A percentile compares a stretch with the other conserved stretches of the same genome.
phyloP scores from a whole-genome alignment of 2,113 vertebrate genomes.

The Peromyscus maniculatus region DNA sequence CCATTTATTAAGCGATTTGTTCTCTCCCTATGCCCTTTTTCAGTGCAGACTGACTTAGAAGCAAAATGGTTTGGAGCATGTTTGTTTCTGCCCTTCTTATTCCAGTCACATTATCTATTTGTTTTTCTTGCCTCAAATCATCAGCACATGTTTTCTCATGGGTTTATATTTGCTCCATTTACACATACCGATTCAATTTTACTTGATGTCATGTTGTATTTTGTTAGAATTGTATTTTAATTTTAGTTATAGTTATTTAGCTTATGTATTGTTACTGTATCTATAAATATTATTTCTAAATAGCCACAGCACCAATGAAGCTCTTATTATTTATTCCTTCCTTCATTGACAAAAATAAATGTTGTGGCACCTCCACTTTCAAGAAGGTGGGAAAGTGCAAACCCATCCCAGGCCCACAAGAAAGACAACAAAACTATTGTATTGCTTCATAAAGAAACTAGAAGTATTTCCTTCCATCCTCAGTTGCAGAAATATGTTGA shows the following conservation, averaged over 20 bases:
- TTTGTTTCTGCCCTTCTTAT: background rate
- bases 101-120: background rate
- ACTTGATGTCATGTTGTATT: background rate
- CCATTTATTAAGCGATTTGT: background rate
- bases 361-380: background rate
- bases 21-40: background rate
- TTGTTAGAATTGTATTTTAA: constrained; percentile 29
- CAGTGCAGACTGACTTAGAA: background rate
- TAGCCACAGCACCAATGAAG: background rate
- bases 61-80: background rate
- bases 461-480: background rate
- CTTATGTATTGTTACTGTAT: background rate
- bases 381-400: background rate
- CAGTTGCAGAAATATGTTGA: background rate
- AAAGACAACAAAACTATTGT: background rate
- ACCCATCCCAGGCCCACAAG: background rate
- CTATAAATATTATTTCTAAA: background rate
- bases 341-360: background rate
- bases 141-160: background rate
- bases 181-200: background rate
- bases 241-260: background rate
- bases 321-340: background rate
- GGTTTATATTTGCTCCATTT: constrained; percentile 1
- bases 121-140: background rate
- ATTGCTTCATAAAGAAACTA: background rate